Conservation (phyloP, 1,140 invertebrate species). For the Zaprionus capensis region DNA sequence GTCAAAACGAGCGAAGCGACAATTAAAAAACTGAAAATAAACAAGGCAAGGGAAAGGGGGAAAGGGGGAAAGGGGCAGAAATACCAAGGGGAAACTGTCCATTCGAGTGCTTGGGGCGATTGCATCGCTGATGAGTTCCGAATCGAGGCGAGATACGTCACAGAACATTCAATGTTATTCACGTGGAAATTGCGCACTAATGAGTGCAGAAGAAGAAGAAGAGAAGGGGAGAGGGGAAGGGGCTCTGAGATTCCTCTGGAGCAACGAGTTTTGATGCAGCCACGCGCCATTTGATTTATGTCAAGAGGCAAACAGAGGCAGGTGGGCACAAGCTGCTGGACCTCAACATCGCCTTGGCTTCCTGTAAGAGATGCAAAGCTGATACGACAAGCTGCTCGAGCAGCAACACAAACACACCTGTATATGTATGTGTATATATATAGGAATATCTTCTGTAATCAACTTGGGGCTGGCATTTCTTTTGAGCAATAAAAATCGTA, state of each 20-base stretch:
- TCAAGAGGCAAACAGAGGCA: conserved; percentile 36
- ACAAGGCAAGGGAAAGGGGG: conserved; percentile 7
- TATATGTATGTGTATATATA: conserved; percentile 2
- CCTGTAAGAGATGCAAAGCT: conserved; percentile 23
- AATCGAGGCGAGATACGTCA: conserved; percentile 69
- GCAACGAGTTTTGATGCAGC: conserved; percentile 64
- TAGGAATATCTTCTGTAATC: conserved; percentile 42
- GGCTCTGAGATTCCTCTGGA: neutral
- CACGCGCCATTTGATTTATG: conserved; percentile 75
- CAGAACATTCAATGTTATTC: conserved; percentile 75
- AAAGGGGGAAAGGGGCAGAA: neutral
- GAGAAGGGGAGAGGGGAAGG: neutral
- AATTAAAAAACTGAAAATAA: conserved; percentile 72
- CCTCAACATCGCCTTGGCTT: conserved; percentile 4
- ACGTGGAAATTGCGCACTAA: conserved; percentile 73
- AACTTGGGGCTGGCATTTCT: conserved; percentile 39
- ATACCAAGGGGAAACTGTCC: neutral
- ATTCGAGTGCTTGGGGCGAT: conserved; percentile 54
- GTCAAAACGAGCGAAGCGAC: conserved; percentile 69
- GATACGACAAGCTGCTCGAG: conserved; percentile 12
- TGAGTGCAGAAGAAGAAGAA: conserved; percentile 38
- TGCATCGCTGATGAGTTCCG: conserved; percentile 41
- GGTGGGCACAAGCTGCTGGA: conserved; percentile 19
- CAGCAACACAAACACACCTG: neutral
- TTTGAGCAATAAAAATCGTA: conserved; percentile 71